Evolutionary conservation across 2,888 invertebrate species (phyloP).

Genomic region (Lordiphosa fenestrarum): DNA sequence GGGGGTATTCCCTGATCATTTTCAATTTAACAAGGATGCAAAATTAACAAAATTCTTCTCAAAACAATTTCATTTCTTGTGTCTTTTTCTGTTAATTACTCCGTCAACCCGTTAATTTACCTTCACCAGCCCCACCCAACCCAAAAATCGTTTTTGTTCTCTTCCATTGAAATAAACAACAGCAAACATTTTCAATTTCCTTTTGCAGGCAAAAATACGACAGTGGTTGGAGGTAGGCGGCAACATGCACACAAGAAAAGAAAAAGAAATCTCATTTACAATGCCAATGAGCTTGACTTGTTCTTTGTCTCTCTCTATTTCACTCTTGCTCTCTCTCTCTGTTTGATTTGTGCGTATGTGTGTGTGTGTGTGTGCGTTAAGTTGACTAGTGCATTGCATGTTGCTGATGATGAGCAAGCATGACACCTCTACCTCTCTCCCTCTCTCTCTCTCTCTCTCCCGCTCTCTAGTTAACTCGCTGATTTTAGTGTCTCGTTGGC

Average conservation of each 20-base stretch:
- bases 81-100: no score
- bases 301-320: conserved; percentile 22
- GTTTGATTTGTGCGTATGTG: conserved; percentile 7
- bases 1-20: no score
- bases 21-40: no score
- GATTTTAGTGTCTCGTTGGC: conserved; percentile 7
- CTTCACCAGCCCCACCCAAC: not conserved
- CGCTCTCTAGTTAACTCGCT: conserved; percentile 9
- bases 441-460: conserved; percentile 8
- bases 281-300: conserved; percentile 34
- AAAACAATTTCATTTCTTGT: no score
- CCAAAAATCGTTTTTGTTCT: no score
- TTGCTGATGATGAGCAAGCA: conserved; percentile 1
- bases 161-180: conserved; percentile 3
- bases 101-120: not conserved
- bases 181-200: conserved; percentile 33
- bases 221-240: conserved; percentile 87
- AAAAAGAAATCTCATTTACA: conserved; percentile 3
- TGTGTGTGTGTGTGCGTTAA: not conserved
- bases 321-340: conserved; percentile 3
- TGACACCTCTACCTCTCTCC: conserved; percentile 5
- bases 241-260: conserved; percentile 14
- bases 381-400: not conserved
- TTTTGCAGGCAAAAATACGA: conserved; percentile 88
- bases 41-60: no score